Conservation (phyloP, 2,888 invertebrate species). For the Andrena trimmerana region DNA sequence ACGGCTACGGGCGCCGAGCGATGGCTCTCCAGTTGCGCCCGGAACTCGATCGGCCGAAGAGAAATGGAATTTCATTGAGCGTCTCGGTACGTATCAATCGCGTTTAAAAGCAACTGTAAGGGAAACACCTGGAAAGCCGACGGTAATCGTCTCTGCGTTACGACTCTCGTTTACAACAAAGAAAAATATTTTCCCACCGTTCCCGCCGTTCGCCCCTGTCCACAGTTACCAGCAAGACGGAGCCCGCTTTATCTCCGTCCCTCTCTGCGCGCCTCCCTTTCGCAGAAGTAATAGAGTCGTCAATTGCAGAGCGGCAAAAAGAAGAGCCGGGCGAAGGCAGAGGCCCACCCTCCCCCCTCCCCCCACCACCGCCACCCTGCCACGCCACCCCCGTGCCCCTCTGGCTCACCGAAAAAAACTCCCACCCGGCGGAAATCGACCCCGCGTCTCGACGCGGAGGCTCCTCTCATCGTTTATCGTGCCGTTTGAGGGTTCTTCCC, state of each 20-base stretch:
- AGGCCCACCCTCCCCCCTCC: constrained; percentile 42
- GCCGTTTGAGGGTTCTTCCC: constrained; percentile 64
- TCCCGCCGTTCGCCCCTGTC: constrained; percentile 60
- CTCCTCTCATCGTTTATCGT: constrained; percentile 68
- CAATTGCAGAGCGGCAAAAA: constrained; percentile 72
- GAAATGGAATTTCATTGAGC: constrained; percentile 12
- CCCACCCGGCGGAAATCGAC: constrained; percentile 77
- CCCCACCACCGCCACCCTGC: not conserved
- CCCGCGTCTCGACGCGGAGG: constrained; percentile 68
- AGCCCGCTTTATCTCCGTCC: constrained; percentile 63
- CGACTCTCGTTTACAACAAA: constrained; percentile 56
- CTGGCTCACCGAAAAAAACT: constrained; percentile 65
- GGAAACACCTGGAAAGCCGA: constrained; percentile 37
- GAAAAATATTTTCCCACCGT: constrained; percentile 62
- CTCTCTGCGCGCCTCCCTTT: constrained; percentile 43
- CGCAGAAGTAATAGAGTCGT: constrained; percentile 74
- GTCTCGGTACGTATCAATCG: constrained; percentile 11
- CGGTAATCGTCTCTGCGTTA: constrained; percentile 30
- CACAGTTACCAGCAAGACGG: constrained; percentile 65
- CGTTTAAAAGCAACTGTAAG: constrained; percentile 13
- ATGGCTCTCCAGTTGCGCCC: no score
- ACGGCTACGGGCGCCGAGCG: not conserved
- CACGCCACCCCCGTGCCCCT: not conserved
- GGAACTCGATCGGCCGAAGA: not conserved
- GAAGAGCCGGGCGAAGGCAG: constrained; percentile 64